Evolutionary conservation across 2,888 invertebrate species (phyloP).

Genomic region (Sipunculus nudus): DNA sequence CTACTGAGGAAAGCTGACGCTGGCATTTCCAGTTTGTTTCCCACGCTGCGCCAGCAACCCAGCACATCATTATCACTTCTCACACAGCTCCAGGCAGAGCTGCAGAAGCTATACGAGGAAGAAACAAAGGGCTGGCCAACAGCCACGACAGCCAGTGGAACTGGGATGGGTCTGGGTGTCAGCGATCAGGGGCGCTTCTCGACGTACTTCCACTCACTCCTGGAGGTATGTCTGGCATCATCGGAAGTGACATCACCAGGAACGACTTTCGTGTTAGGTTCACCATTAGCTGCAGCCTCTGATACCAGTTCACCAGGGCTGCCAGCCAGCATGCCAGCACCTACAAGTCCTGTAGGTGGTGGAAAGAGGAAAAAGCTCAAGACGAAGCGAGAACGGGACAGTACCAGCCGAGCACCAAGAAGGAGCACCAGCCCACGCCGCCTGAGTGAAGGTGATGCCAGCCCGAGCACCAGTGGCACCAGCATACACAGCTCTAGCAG

Average conservation of each 20-base stretch:
- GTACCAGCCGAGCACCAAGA: slow-evolving; percentile 33
- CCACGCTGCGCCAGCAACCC: slow-evolving; percentile 45
- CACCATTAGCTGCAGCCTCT: background rate
- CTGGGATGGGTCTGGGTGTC: slow-evolving; percentile 54
- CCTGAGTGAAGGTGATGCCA: too few species aligned
- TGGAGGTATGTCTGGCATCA: slow-evolving; percentile 60
- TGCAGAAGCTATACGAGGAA: slow-evolving; percentile 58
- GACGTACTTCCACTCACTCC: slow-evolving; percentile 60
- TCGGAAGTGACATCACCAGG: slow-evolving; percentile 48
- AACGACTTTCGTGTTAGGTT: background rate
- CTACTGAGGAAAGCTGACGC: slow-evolving; percentile 56
- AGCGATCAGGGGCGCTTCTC: slow-evolving; percentile 59
- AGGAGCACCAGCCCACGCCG: slow-evolving; percentile 27
- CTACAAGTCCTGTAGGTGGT: slow-evolving; percentile 47
- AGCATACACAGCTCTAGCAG: slow-evolving; percentile 9
- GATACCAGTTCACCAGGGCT: background rate
- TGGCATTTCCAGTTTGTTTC: slow-evolving; percentile 39
- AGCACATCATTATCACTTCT: slow-evolving; percentile 51
- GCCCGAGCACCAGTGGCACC: background rate
- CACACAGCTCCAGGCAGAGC: slow-evolving; percentile 55
- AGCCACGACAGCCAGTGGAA: slow-evolving; percentile 47
- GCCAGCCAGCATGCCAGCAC: background rate
- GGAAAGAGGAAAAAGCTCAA: slow-evolving; percentile 61
- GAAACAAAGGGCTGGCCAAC: slow-evolving; percentile 57
- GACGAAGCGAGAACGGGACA: slow-evolving; percentile 49